Conservation (phyloP, 2,113 vertebrate species). For the Emydura subglobosa region DNA sequence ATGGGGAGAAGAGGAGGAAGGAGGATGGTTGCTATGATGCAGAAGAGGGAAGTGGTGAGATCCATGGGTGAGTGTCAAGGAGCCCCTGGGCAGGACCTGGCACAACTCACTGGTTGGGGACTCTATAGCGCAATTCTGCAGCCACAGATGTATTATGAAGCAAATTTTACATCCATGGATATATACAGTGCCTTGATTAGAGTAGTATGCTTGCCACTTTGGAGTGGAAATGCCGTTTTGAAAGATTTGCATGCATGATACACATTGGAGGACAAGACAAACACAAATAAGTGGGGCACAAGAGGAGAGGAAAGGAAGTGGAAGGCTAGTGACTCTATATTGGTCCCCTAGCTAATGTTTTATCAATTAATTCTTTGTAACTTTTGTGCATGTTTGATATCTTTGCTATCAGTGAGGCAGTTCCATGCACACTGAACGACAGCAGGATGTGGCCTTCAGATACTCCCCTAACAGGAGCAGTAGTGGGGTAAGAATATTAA, state of each 20-base stretch:
- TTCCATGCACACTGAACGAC: neutral
- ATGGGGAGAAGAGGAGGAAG: too few species aligned
- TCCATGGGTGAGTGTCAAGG: too few species aligned
- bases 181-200: neutral
- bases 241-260: neutral
- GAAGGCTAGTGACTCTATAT: neutral
- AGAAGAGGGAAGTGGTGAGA: too few species aligned
- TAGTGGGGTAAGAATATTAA: neutral
- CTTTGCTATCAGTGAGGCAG: neutral
- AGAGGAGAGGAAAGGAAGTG: neutral
- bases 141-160: neutral
- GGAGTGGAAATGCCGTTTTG: neutral
- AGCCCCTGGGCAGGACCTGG: neutral
- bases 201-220: slow-evolving; percentile 3
- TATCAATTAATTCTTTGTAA: neutral
- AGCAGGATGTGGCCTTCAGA: too few species aligned
- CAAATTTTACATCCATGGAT: neutral
- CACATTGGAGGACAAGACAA: neutral
- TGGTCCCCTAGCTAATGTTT: neutral
- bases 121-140: neutral
- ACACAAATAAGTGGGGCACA: neutral
- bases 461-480: too few species aligned
- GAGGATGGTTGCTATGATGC: too few species aligned
- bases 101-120: neutral
- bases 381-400: neutral